phyloP scores from a whole-genome alignment of 2,113 vertebrate species.

The Mus pahari region DNA sequence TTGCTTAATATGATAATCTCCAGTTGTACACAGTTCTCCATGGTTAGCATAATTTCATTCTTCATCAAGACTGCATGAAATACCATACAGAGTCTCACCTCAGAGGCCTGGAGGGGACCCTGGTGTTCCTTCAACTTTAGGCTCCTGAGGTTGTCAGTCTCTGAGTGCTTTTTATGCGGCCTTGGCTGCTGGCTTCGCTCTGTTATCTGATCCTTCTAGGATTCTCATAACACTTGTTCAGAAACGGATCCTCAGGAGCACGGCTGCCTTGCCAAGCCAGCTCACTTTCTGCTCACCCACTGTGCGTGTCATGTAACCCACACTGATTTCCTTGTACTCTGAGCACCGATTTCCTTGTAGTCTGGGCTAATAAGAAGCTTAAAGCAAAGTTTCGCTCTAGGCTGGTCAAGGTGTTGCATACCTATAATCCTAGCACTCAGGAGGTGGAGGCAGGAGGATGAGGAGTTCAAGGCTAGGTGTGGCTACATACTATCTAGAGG shows the following conservation, averaged over 20 bases:
- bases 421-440: background rate
- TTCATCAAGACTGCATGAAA: background rate
- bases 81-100: background rate
- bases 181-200: background rate
- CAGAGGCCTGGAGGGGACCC: background rate
- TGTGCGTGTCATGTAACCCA: background rate
- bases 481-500: background rate
- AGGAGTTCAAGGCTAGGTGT: background rate
- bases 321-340: background rate
- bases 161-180: background rate
- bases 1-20: background rate
- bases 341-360: background rate
- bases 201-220: background rate
- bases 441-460: background rate
- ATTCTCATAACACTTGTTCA: background rate
- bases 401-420: background rate
- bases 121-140: background rate
- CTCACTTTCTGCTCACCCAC: background rate
- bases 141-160: background rate
- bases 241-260: background rate
- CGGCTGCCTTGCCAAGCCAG: background rate
- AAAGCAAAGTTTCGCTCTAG: background rate
- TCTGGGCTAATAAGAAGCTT: background rate
- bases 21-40: background rate
- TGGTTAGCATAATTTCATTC: background rate